Percentiles rank a stretch among this genome's conserved stretches.
Conservation (phyloP, 2,113 vertebrate species). For the Engystomops pustulosus region DNA sequence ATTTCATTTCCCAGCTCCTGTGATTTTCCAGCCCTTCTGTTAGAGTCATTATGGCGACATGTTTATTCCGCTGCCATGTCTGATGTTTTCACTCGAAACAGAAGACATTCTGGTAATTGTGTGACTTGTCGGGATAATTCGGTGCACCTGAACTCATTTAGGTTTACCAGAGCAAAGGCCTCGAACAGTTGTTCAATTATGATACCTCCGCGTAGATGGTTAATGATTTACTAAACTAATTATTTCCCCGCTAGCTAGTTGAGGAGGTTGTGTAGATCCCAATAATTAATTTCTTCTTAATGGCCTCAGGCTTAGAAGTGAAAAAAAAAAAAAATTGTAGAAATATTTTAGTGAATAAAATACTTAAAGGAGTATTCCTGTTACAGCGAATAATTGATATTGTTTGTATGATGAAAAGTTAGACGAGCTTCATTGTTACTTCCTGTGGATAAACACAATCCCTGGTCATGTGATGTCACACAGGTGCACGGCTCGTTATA, state of each 20-base stretch:
- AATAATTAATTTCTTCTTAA: slow-evolving; percentile 36
- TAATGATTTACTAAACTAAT: slow-evolving; percentile 44
- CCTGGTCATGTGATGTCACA: too few species aligned
- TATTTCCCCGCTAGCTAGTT: slow-evolving; percentile 31
- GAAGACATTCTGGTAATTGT: slow-evolving; percentile 14
- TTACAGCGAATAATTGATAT: too few species aligned
- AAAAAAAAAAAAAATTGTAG: background rate
- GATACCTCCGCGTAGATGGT: slow-evolving; percentile 30
- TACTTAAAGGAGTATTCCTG: too few species aligned
- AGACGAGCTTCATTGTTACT: too few species aligned
- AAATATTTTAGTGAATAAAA: background rate
- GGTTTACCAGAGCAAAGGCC: slow-evolving; percentile 44
- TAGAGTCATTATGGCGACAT: background rate
- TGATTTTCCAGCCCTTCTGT: background rate
- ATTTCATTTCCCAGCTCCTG: background rate
- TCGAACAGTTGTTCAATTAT: slow-evolving; percentile 39
- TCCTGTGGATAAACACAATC: too few species aligned
- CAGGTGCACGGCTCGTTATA: too few species aligned
- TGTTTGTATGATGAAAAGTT: too few species aligned
- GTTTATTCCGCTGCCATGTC: background rate
- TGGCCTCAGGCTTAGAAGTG: background rate
- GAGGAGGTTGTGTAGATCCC: slow-evolving; percentile 20
- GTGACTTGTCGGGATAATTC: slow-evolving; percentile 15
- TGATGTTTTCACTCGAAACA: background rate
- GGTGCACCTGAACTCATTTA: slow-evolving; percentile 43